Base-by-base conservation (phyloP, 2,888 invertebrate genomes). In the Cerastis rubricosa region DNA sequence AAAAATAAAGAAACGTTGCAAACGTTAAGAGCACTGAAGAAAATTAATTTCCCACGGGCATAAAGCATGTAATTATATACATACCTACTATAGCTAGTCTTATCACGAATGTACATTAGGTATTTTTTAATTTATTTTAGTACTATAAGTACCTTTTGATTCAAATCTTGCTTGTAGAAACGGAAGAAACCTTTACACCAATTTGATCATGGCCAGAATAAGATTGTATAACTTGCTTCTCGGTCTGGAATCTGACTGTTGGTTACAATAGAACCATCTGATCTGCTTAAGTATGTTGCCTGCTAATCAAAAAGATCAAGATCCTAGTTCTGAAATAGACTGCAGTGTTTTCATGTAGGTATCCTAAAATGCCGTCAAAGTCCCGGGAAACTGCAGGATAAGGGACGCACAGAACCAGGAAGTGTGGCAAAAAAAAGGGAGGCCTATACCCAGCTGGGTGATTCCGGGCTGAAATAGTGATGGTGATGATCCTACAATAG, bases 31-130 rank as follows among this genome's bases (percentile, higher is more conserved):
- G 85, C 83, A 89, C 90, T 89, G 89, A 88, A 88, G 90, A 87
- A 90, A 90, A 91, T 87, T 90, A 89, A 92, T 92, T 92, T 92
- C 91, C 92, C 91, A 89, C 83, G 91, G 89, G 90, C 84, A 81
- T 83, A 79, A 81, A 88, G 83, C 84, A 87, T 88, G 79, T 89
- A 89, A 89, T 90, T 90, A 90, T 89, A 79, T 90, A 86, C 64
- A 79, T 90, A 86, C 64, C n/a, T 64, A 64, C 84, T 75, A 79
- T 90, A 86, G 43, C n/a, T 64, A 64, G 85, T 75, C 88, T 88
- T 88, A 85, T 89, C 74, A 84, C 86, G 80, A 81, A 78, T 72
- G 57, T 49, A 66, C 35, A 64, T 25, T 66, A 19, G 51, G 40
- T 40, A 73, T 80, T 61, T 43, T 57, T 68, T 71, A 12, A 54